Evolutionary conservation across 2,888 invertebrate species (phyloP).

Genomic region (Xanthorhoe spadicearia): DNA sequence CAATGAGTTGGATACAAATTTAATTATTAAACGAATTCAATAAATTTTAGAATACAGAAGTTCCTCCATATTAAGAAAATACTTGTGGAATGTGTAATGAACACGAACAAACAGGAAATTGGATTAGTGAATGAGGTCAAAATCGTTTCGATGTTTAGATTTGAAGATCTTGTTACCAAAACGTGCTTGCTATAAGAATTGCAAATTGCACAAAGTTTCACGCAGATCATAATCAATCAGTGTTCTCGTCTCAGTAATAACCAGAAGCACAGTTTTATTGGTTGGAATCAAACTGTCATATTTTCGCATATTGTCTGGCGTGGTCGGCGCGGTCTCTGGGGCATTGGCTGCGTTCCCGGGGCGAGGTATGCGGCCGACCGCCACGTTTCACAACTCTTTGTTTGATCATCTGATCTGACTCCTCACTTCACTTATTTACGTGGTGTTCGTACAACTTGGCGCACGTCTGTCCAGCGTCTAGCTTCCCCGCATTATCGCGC

Average conservation of each 20-base stretch:
- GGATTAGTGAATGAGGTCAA: constrained; percentile 42
- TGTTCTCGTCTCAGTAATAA: constrained; percentile 20
- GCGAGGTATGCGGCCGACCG: constrained; percentile 69
- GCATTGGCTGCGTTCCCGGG: constrained; percentile 78
- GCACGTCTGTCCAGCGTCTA: constrained; percentile 79
- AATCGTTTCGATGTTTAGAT: constrained; percentile 16
- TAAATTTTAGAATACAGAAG: constrained; percentile 6
- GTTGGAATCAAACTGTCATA: constrained; percentile 59
- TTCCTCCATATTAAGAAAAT: constrained; percentile 14
- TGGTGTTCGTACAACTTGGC: constrained; percentile 62
- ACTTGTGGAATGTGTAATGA: constrained; percentile 34
- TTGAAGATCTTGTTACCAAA: constrained; percentile 8
- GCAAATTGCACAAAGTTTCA: constrained; percentile 12
- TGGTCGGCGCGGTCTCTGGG: constrained; percentile 61
- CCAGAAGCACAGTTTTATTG: constrained; percentile 31
- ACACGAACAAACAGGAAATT: constrained; percentile 40
- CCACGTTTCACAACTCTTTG: constrained; percentile 78
- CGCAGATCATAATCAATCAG: constrained; percentile 27
- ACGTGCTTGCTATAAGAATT: background rate
- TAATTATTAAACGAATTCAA: background rate
- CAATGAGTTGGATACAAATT: constrained; percentile 9
- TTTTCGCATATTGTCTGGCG: constrained; percentile 60
- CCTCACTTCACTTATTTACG: constrained; percentile 70
- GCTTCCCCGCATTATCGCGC: constrained; percentile 64
- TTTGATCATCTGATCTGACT: constrained; percentile 65